phyloP scores from a whole-genome alignment of 1,140 invertebrate genomes.

The Lethrus apterus region DNA sequence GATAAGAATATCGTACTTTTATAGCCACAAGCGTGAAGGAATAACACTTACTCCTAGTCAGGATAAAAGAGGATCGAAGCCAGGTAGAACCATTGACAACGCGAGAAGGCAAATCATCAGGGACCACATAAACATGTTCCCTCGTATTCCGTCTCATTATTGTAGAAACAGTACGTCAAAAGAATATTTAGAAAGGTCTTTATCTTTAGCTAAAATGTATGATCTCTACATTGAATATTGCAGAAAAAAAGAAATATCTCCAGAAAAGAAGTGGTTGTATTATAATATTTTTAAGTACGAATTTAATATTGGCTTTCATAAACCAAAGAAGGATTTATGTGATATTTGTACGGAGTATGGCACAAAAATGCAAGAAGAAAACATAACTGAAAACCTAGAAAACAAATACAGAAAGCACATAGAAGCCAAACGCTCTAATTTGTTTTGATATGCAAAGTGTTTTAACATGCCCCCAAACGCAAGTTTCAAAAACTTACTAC shows the following conservation, averaged over 20 bases:
- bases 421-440: background rate
- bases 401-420: too few species aligned
- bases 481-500: slow-evolving; percentile 14
- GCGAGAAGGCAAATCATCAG: slow-evolving; percentile 9
- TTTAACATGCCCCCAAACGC: too few species aligned
- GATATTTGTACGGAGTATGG: slow-evolving; percentile 13
- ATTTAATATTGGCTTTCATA: slow-evolving; percentile 16
- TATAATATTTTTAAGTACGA: slow-evolving; percentile 12
- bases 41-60: too few species aligned
- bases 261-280: slow-evolving; percentile 9
- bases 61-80: slow-evolving; percentile 6
- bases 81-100: slow-evolving; percentile 6
- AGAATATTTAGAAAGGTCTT: slow-evolving; percentile 9
- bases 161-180: slow-evolving; percentile 7
- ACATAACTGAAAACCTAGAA: too few species aligned
- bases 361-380: slow-evolving; percentile 15
- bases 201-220: slow-evolving; percentile 15
- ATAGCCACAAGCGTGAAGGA: too few species aligned
- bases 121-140: slow-evolving; percentile 6
- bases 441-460: background rate
- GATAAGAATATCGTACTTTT: too few species aligned
- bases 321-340: slow-evolving; percentile 16
- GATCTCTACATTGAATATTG: slow-evolving; percentile 8
- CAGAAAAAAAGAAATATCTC: slow-evolving; percentile 5
- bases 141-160: slow-evolving; percentile 12